A percentile compares a stretch with the other conserved stretches of the same genome.
Conservation (phyloP, 2,113 vertebrate species). For the Pyxicephalus adspersus region DNA sequence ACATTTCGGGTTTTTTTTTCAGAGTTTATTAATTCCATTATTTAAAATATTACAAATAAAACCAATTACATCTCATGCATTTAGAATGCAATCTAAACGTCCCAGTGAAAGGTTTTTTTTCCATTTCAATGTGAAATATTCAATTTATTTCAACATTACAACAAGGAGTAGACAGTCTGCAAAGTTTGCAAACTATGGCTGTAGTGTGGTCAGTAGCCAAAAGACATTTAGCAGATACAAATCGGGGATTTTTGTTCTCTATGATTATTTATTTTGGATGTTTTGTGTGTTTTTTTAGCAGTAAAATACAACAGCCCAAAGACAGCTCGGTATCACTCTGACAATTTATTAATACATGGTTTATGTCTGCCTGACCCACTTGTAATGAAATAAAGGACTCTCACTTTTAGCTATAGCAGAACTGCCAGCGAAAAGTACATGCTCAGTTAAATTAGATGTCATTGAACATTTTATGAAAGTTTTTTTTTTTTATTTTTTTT, state of each 20-base stretch:
- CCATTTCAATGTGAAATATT: conserved; percentile 89
- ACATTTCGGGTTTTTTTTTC: conserved; percentile 58
- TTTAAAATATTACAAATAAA: conserved; percentile 88
- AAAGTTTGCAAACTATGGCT: conserved; percentile 75
- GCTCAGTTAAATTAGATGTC: conserved; percentile 95
- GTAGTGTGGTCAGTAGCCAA: conserved; percentile 73
- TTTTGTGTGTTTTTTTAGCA: conserved; percentile 63
- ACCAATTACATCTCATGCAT: conserved; percentile 88
- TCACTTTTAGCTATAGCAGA: conserved; percentile 81
- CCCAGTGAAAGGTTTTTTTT: conserved; percentile 78
- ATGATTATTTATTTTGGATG: too few relatives aligned
- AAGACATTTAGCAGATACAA: conserved; percentile 71
- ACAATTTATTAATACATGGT: conserved; percentile 84
- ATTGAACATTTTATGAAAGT: conserved; percentile 93
- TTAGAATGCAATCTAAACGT: conserved; percentile 88
- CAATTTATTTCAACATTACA: conserved; percentile 87
- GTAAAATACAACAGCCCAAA: conserved; percentile 83
- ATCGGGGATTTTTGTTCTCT: conserved; percentile 61
- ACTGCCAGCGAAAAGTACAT: conserved; percentile 91
- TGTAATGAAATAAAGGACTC: conserved; percentile 87
- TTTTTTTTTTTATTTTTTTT: conserved; percentile 63
- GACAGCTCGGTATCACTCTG: conserved; percentile 80
- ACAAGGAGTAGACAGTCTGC: conserved; percentile 80
- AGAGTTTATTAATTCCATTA: conserved; percentile 86
- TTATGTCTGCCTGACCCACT: conserved; percentile 78